Evolutionary conservation across 2,113 vertebrate genomes (phyloP).

Genomic region (Thamnaconus septentrionalis): DNA sequence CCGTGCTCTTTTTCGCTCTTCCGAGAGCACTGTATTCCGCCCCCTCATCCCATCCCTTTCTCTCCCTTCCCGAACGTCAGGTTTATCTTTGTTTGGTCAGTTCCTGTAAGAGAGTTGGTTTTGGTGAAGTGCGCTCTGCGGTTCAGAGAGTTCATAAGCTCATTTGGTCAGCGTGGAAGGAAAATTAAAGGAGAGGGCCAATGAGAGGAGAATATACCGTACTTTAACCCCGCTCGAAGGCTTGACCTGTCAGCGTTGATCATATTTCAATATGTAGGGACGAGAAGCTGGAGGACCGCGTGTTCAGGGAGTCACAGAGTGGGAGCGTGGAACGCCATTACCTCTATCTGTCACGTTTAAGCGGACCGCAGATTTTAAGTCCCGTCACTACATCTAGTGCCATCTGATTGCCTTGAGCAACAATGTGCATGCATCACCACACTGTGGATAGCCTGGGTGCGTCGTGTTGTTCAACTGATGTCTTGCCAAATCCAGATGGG

Average conservation of each 20-base stretch:
- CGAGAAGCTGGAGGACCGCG: conserved; percentile 10
- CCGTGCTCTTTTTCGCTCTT: not conserved
- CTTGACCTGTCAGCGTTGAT: conserved; percentile 56
- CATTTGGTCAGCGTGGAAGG: conserved; percentile 50
- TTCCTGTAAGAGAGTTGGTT: conserved; percentile 47
- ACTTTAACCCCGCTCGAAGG: conserved; percentile 49
- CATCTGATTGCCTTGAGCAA: too few relatives aligned
- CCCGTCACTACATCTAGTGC: too few relatives aligned
- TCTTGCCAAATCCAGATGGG: too few relatives aligned
- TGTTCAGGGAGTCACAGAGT: conserved; percentile 31
- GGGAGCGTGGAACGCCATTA: not conserved
- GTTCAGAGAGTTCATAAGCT: conserved; percentile 59
- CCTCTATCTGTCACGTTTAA: too few relatives aligned
- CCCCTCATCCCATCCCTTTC: conserved; percentile 8
- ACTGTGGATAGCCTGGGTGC: too few relatives aligned
- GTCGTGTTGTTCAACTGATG: too few relatives aligned
- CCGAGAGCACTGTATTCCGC: not conserved
- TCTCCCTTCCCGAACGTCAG: conserved; percentile 5
- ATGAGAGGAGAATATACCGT: conserved; percentile 32
- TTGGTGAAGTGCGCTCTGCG: conserved; percentile 26
- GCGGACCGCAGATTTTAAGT: too few relatives aligned
- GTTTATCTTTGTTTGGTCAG: conserved; percentile 30
- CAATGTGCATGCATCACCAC: too few relatives aligned
- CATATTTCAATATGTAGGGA: conserved; percentile 42
- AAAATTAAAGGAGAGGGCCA: conserved; percentile 45